Evolutionary conservation across 2,888 invertebrate species (phyloP).

Genomic region (Cetonia aurata): DNA sequence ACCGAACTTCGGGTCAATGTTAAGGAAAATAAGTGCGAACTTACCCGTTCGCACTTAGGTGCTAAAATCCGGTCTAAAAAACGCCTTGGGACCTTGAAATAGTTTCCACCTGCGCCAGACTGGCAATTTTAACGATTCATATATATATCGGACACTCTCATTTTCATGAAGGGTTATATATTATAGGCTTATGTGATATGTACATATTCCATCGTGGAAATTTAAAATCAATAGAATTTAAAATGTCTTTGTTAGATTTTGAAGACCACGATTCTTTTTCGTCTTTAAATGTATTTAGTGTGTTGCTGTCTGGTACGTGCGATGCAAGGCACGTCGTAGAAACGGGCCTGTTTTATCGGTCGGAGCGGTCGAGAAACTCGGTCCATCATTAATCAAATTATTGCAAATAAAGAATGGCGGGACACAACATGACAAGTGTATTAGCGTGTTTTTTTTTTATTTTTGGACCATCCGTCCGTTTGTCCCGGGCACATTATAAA

Average conservation of each 20-base stretch:
- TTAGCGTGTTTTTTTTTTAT: slow-evolving; percentile 11
- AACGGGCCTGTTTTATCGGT: background rate
- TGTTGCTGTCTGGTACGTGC: too few species aligned
- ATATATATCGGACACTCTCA: too few species aligned
- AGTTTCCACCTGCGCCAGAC: background rate
- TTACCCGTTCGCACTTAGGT: slow-evolving; percentile 22
- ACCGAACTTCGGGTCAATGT: slow-evolving; percentile 9
- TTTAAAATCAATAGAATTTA: too few species aligned
- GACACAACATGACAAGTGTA: slow-evolving; percentile 22
- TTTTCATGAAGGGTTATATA: too few species aligned
- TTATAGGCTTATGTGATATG: too few species aligned
- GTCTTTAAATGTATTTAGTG: too few species aligned
- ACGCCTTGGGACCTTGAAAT: slow-evolving; percentile 24
- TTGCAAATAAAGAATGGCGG: slow-evolving; percentile 17
- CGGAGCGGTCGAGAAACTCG: background rate
- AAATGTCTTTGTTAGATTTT: too few species aligned
- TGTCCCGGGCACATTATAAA: background rate
- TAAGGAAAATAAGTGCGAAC: slow-evolving; percentile 16
- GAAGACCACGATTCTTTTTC: too few species aligned
- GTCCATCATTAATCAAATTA: slow-evolving; percentile 28
- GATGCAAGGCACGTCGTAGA: too few species aligned
- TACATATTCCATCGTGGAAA: too few species aligned
- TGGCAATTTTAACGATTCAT: too few species aligned
- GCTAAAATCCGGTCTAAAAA: slow-evolving; percentile 20
- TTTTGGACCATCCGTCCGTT: background rate